phyloP scores from a whole-genome alignment of 92 coral and sea anemone species.

The Actinostola sp. region DNA sequence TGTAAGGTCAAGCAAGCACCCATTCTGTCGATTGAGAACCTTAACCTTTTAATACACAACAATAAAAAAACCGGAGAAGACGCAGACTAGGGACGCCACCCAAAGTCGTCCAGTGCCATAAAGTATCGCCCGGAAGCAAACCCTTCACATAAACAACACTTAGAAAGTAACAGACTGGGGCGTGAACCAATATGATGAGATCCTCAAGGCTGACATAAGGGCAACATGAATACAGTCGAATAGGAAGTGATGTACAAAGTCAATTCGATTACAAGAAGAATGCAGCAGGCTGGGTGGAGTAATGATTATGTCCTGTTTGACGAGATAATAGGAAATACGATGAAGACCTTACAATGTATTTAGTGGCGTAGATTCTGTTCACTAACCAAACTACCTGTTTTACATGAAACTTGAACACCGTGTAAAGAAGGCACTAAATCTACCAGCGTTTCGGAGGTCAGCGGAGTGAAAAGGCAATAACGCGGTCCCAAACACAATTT shows the following conservation, averaged over 20 bases:
- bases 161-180: conserved; percentile 13
- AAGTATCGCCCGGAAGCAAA: conserved; percentile 36
- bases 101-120: conserved; percentile 27
- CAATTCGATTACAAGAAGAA: conserved; percentile 26
- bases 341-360: too few relatives aligned
- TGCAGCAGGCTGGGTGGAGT: conserved; percentile 7
- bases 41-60: background rate
- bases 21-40: background rate
- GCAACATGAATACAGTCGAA: conserved; percentile 11
- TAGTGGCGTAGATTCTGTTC: too few relatives aligned
- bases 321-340: conserved; percentile 11
- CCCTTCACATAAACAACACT: conserved; percentile 25
- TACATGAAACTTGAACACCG: too few relatives aligned
- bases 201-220: conserved; percentile 1
- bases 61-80: conserved; percentile 10
- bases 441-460: too few relatives aligned
- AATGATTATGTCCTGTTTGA: background rate
- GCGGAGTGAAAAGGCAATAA: too few relatives aligned
- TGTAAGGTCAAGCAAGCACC: background rate
- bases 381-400: too few relatives aligned
- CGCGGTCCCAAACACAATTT: too few relatives aligned
- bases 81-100: conserved; percentile 31
- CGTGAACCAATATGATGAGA: conserved; percentile 6
- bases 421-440: too few relatives aligned
- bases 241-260: conserved; percentile 28